Conservation (phyloP, 2,888 invertebrate species). For the Calephelis perditalis region DNA sequence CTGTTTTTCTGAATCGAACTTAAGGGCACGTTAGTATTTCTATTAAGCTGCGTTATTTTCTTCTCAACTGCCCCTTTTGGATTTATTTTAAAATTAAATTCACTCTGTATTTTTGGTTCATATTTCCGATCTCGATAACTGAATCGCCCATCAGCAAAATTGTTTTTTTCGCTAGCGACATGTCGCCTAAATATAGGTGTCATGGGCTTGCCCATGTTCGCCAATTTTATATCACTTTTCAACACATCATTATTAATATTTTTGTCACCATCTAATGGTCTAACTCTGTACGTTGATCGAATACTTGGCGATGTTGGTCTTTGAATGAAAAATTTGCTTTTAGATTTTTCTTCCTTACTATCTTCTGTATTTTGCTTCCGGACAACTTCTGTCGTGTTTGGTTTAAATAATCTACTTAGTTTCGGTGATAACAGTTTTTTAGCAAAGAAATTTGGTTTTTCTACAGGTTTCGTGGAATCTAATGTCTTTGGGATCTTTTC, state of each 20-base stretch:
- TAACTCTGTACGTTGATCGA: constrained; percentile 48
- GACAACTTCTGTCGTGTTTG: constrained; percentile 47
- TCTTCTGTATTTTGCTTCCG: constrained; percentile 42
- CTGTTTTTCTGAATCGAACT: constrained; percentile 42
- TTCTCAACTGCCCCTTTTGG: constrained; percentile 34
- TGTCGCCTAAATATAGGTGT: constrained; percentile 66
- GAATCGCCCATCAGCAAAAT: constrained; percentile 57
- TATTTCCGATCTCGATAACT: constrained; percentile 53
- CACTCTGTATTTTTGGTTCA: constrained; percentile 30
- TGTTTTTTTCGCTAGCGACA: constrained; percentile 44
- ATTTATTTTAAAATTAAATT: constrained; percentile 43
- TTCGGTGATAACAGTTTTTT: constrained; percentile 67
- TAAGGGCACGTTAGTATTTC: constrained; percentile 38
- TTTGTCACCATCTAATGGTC: constrained; percentile 40
- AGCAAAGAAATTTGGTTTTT: constrained; percentile 55
- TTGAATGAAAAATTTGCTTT: constrained; percentile 66
- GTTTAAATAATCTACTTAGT: constrained; percentile 60
- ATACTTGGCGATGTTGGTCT: constrained; percentile 49
- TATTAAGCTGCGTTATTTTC: constrained; percentile 36
- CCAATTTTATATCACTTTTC: constrained; percentile 59
- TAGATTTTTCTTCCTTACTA: constrained; percentile 49
- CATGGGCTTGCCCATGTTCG: constrained; percentile 66
- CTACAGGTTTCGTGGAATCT: constrained; percentile 35
- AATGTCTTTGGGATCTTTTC: constrained; percentile 46
- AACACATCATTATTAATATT: constrained; percentile 42